These are phyloP conservation scores for Branchellion lobata DNA, from an alignment of 2,888 invertebrate species.

Conservation along the genomic window DNA sequence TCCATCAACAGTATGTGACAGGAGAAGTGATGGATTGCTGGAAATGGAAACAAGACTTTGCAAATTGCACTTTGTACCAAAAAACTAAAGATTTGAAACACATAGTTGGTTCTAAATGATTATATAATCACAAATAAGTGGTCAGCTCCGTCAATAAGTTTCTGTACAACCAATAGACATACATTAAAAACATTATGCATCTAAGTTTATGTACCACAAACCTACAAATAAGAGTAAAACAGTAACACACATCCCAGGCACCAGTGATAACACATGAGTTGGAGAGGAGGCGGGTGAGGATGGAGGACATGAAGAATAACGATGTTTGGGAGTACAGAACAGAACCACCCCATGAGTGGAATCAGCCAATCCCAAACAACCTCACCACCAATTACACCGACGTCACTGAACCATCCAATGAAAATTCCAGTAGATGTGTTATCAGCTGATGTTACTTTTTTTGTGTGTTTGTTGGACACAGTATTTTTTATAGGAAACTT, in stretches of 20 bases:
- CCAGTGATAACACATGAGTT: constrained; percentile 73
- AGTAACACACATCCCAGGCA: constrained; percentile 50
- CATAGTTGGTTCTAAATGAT: constrained; percentile 66
- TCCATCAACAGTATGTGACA: constrained; percentile 79
- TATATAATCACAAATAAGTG: constrained; percentile 30
- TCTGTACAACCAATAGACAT: not conserved
- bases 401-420: not conserved
- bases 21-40: constrained; percentile 75
- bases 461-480: too few species aligned
- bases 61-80: constrained; percentile 74
- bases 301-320: constrained; percentile 73
- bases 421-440: not conserved
- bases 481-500: too few species aligned
- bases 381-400: constrained; percentile 28
- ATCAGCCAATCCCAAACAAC: constrained; percentile 74
- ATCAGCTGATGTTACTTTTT: not conserved
- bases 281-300: constrained; percentile 68
- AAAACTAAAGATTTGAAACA: constrained; percentile 69
- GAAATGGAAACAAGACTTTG: constrained; percentile 76
- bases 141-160: too few species aligned
- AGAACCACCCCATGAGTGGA: constrained; percentile 79
- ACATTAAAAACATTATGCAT: not conserved
- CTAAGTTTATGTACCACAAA: not conserved
- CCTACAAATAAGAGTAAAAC: not conserved
- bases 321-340: constrained; percentile 77